phyloP scores from a whole-genome alignment of 2,797 vertebrate species.

The Melanotaenia boesemani region DNA sequence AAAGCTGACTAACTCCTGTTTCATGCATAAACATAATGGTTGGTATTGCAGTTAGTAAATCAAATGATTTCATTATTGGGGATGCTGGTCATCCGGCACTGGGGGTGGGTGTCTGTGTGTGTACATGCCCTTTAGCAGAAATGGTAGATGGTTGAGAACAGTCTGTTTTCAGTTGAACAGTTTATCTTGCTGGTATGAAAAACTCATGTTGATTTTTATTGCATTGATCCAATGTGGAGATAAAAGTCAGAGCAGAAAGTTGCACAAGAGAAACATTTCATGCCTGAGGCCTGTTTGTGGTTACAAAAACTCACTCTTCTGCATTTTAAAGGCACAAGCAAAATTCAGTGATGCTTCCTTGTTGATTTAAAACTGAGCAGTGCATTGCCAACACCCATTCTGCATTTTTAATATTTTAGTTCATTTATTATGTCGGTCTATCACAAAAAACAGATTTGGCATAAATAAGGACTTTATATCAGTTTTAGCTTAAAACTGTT shows the following conservation, averaged over 20 bases:
- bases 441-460: no score
- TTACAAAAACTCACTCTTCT: background rate
- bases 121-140: slow-evolving; percentile 54
- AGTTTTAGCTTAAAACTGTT: no score
- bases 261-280: slow-evolving; percentile 16
- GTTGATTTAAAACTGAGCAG: background rate
- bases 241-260: slow-evolving; percentile 32
- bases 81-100: slow-evolving; percentile 45
- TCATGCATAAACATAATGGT: slow-evolving; percentile 18
- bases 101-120: background rate
- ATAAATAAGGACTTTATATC: no score
- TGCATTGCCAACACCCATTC: background rate
- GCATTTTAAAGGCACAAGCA: background rate
- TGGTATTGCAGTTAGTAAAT: slow-evolving; percentile 33
- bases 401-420: no score
- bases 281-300: background rate
- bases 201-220: background rate
- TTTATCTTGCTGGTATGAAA: slow-evolving; percentile 6
- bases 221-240: slow-evolving; percentile 50
- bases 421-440: no score
- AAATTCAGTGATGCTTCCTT: background rate
- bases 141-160: slow-evolving; percentile 7
- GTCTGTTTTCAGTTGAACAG: slow-evolving; percentile 37
- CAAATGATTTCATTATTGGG: slow-evolving; percentile 44
- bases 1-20: slow-evolving; percentile 1